Conservation (phyloP, 2,888 invertebrate genomes). For the Caenorhabditis drosophilae region DNA sequence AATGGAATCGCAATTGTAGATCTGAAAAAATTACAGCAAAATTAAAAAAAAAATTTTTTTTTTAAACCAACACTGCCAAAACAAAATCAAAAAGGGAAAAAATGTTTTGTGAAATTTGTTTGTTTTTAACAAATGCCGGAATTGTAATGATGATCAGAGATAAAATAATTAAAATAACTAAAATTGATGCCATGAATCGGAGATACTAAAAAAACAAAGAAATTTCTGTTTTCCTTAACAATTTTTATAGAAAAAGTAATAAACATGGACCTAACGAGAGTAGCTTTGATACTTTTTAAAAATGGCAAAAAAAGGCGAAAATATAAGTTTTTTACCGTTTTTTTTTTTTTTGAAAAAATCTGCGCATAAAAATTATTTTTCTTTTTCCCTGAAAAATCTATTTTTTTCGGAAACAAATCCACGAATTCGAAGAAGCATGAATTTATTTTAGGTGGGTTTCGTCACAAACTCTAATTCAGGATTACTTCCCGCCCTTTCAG, state of each 20-base stretch:
- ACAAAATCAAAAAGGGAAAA: not conserved
- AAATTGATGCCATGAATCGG: not conserved
- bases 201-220: not conserved
- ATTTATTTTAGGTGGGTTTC: too few species aligned
- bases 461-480: too few species aligned
- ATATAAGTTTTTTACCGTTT: too few species aligned
- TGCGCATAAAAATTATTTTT: not conserved
- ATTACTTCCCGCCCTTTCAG: too few species aligned
- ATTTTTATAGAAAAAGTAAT: too few species aligned
- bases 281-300: too few species aligned
- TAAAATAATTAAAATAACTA: not conserved
- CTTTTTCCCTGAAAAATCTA: not conserved
- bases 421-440: too few species aligned
- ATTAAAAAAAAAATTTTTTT: not conserved
- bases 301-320: too few species aligned
- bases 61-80: slow-evolving; percentile 2
- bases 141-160: not conserved
- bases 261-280: too few species aligned
- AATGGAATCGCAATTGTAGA: not conserved
- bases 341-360: not conserved
- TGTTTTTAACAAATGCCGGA: not conserved
- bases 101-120: not conserved
- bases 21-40: too few species aligned
- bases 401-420: not conserved
- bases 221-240: not conserved